These are phyloP conservation scores for Chelidonichthys spinosus DNA, from an alignment of 2,797 vertebrate species.

Conservation along the genomic window DNA sequence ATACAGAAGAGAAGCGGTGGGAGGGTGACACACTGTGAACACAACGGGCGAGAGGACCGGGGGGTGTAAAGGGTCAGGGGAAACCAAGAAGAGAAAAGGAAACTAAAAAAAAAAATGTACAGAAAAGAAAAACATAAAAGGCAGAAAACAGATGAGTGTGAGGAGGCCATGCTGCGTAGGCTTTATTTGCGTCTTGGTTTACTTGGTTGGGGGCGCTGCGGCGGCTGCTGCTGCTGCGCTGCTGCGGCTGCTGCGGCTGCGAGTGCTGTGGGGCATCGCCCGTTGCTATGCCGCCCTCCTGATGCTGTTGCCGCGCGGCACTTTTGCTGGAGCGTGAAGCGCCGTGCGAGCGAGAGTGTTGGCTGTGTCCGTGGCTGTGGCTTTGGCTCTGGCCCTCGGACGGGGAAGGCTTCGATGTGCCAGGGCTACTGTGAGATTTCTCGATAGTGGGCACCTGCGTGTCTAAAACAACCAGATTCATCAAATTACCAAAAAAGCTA, in stretches of 20 bases:
- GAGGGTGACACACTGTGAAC: slow-evolving; percentile 79
- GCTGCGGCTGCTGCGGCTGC: slow-evolving; percentile 85
- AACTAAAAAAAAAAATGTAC: slow-evolving; percentile 40
- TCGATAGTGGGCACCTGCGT: slow-evolving; percentile 97
- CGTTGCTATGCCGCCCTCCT: slow-evolving; percentile 88
- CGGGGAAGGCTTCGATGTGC: slow-evolving; percentile 94
- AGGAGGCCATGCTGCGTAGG: slow-evolving; percentile 98
- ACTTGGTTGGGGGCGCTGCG: slow-evolving; percentile 95
- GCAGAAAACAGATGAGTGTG: slow-evolving; percentile 92
- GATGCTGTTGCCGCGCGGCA: slow-evolving; percentile 92
- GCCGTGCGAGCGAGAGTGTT: slow-evolving; percentile 92
- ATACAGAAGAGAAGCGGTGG: slow-evolving; percentile 76
- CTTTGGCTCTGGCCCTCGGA: slow-evolving; percentile 89
- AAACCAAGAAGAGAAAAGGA: slow-evolving; percentile 50
- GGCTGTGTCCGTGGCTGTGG: slow-evolving; percentile 76
- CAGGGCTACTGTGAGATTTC: slow-evolving; percentile 98
- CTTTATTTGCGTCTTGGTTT: slow-evolving; percentile 98
- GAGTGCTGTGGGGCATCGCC: slow-evolving; percentile 88
- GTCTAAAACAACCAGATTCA: slow-evolving; percentile 91
- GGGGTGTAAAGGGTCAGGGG: slow-evolving; percentile 56
- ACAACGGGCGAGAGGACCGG: slow-evolving; percentile 69
- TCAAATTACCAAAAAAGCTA: slow-evolving; percentile 78
- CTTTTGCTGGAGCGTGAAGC: slow-evolving; percentile 95
- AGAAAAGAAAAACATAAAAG: slow-evolving; percentile 75
- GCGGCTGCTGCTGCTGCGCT: slow-evolving; percentile 86